Evolutionary conservation across 2,113 vertebrate genomes (phyloP), one percentile per base, ranked within the genome.

Genomic region (Bubo scandiacus): DNA sequence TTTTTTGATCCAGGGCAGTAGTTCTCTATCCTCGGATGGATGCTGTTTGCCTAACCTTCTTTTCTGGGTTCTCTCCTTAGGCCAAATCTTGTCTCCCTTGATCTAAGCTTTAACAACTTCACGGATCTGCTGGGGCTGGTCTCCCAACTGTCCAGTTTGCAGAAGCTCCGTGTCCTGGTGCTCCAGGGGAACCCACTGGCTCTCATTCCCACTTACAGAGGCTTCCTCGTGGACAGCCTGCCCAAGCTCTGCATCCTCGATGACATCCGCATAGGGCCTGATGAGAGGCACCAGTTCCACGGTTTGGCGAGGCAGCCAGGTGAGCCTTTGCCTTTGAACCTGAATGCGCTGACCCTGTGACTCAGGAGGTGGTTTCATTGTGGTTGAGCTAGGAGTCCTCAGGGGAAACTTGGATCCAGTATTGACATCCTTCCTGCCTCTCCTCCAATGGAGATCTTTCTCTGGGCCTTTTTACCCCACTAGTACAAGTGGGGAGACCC

Each of bases 11-110:
- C 15, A 18, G 30, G 36, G 45, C 30, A 79, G 34, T 55, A 71
- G 9, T n/a, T 51, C 30, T 86, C 38, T 81, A 3, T 71, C 17
- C 25, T 66, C 57, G 43, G 9, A 14, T 2, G 18, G 32, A 6
- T 70, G 32, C 29, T 90, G 10, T 43, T 47, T 84, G 40, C 45
- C n/a, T 75, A 8, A 83, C 25, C 45, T 62, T 29, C 72, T 63
- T 34, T 22, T 38, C 61, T 91, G 88, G n/a, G 6, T 91, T 74
- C 40, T 88, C 5, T 93, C 55, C 80, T 91, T 65, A 99, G 99
- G 99, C 99, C 99, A 61, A 97, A 96, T 78, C 98, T 99, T 6
- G 84, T 99, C 83, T 99, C 98, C 75, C 98, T 99, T 91, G 99
- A 99, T 96, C 96, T 99, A 97, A 97, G 99, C 88, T 98, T 98